Conservation (phyloP, 2,797 vertebrate species). For the Gastrophryne carolinensis region DNA sequence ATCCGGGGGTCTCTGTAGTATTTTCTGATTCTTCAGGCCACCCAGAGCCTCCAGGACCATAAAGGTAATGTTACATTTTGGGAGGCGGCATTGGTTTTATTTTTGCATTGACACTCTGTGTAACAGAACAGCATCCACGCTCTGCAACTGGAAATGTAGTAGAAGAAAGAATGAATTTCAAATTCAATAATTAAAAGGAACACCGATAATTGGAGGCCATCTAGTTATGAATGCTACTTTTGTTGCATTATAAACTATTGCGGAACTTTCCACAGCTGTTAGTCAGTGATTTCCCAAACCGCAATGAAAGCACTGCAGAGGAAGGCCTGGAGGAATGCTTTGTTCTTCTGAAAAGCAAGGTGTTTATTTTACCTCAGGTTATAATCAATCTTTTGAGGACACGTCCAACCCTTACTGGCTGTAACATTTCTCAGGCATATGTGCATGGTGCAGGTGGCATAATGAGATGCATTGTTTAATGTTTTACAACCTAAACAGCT, state of each 20-base stretch:
- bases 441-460: background rate
- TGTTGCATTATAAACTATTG: background rate
- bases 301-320: background rate
- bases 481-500: too few species aligned
- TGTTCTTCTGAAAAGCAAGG: constrained; percentile 25
- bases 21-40: too few species aligned
- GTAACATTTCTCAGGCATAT: background rate
- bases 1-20: too few species aligned
- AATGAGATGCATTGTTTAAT: background rate
- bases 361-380: constrained; percentile 23
- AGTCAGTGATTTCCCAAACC: constrained; percentile 6
- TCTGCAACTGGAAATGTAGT: too few species aligned
- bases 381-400: constrained; percentile 15
- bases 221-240: background rate
- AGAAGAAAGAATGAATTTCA: too few species aligned
- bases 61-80: too few species aligned
- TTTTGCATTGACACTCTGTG: too few species aligned
- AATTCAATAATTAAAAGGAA: too few species aligned
- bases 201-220: too few species aligned
- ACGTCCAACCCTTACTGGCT: background rate
- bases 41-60: too few species aligned
- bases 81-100: too few species aligned
- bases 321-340: constrained; percentile 7
- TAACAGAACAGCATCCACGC: too few species aligned
- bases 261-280: constrained; percentile 3